Evolutionary conservation across 1,140 invertebrate species (phyloP), one percentile per base, ranked within the genome.

Genomic region (Danaus plexippus): DNA sequence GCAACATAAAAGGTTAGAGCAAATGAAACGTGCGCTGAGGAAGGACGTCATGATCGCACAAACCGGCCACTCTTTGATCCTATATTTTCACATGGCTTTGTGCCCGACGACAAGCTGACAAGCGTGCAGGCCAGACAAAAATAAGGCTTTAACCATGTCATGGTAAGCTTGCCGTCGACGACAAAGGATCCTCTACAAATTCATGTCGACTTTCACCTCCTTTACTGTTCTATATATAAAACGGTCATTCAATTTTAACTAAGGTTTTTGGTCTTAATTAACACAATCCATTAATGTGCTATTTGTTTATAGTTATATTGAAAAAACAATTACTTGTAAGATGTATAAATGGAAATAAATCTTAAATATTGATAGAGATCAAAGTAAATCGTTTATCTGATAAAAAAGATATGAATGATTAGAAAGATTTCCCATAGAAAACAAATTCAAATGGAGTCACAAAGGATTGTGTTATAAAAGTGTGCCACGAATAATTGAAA

Each of bases 71-170:
- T 73, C 81, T 85, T 85, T 86, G 83, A 86, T 86, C 81, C 81
- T 81, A 79, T 76, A 80, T 83, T 85, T 85, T 79, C 77, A 77
- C 80, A 77, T 82, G 74, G 83, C 83, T 85, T 86, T 86, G 83
- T 83, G 70, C 69, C 51, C 77, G 77, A 75, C 77, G 73, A 72
- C 75, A 70, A 74, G 62, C 68, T 84, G 83, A 85, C 83, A 84
- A 77, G 80, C 79, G 77, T 70, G 72, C 74, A 71, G 75, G 80
- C 73, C 77, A 79, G 75, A 86, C 80, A 85, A 86, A 86, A 86
- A 86, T 86, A 84, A 80, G 80, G 83, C 83, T 85, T 85, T 85
- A 77, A 81, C 71, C 80, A 69, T 83, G 83, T 86, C 83, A 86
- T 71, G 69, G 80, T 85, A 85, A 86, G 80, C 81, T 80, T 86